Conservation (phyloP, 2,113 vertebrate genomes). For the Myiozetetes cayanensis region DNA sequence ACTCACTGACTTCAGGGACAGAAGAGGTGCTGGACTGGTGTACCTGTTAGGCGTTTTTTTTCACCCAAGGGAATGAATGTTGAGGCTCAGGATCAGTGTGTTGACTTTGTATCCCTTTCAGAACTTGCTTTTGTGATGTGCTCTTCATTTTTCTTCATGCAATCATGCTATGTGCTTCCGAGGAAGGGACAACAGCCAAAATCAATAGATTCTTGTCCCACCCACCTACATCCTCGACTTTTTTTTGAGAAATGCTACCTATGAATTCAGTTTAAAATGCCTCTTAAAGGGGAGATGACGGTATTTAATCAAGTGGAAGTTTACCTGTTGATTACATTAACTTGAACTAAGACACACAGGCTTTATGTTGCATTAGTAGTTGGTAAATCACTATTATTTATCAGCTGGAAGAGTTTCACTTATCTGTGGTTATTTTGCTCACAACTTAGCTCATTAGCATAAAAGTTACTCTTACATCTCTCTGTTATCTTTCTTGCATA, state of each 20-base stretch:
- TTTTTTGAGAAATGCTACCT: neutral
- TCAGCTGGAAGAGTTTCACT: neutral
- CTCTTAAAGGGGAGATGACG: neutral
- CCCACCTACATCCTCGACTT: too few relatives aligned
- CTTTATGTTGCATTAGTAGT: neutral
- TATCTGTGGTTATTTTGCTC: neutral
- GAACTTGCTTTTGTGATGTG: neutral
- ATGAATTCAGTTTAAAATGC: neutral
- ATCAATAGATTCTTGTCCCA: neutral
- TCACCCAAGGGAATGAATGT: neutral
- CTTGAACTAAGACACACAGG: neutral
- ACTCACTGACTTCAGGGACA: neutral
- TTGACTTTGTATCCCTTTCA: neutral
- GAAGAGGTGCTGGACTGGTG: neutral
- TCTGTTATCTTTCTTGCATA: neutral
- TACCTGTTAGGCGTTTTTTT: fast-evolving
- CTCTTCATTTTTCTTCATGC: neutral
- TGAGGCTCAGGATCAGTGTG: neutral
- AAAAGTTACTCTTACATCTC: neutral
- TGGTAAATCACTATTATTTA: neutral
- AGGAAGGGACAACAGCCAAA: neutral
- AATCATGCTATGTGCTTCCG: neutral
- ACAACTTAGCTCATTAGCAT: neutral
- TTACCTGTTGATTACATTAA: neutral
- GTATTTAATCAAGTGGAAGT: neutral